Evolutionary conservation across 2,888 invertebrate genomes (phyloP), one percentile per base, ranked within the genome.

Genomic region (Auanema sp.): DNA sequence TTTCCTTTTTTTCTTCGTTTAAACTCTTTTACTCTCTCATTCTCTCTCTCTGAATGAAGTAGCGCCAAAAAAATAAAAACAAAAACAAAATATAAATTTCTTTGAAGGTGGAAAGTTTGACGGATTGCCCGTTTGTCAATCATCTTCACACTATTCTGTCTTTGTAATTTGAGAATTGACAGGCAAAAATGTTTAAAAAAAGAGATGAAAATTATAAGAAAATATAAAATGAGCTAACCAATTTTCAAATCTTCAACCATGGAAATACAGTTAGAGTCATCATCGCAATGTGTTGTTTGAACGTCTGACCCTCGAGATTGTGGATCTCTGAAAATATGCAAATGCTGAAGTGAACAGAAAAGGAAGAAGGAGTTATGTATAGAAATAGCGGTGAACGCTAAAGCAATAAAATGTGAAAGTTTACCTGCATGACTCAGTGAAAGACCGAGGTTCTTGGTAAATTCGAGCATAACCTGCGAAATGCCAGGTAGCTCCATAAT

Each of bases 401-500:
- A 43, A 43, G 43, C n/a, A 12, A n/a, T 43, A n/a, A 43, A 43
- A 21, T 50, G 5, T 14, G 18, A 33, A 59, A 25, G n/a, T 42
- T 44, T 41, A 73, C 75, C 74, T 69, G 75, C 80, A 80, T 50
- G 75, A 69, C 62, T 79, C 80, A 8, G 78, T 79, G 58, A 80
- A 80, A 2, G 76, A 64, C 3, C 72, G 56, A 0, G 80, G 80
- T 63, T 79, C 79, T 64, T 75, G 69, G 64, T 80, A 80, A 23
- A 80, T 78, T 43, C 75, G 61, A 12, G 78, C 76, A 61, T 80
- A 80, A 5, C 79, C 79, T 6, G 78, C 73, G 59, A 79, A 80
- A 44, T 79, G 74, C 80, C 80, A 80, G 50, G 78, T 79, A 16
- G 74, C 74, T 25, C 79, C 80, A 58, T 80, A 80, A 60, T 79